Conservation (phyloP, 2,888 invertebrate species). For the Epinotia demarniana region DNA sequence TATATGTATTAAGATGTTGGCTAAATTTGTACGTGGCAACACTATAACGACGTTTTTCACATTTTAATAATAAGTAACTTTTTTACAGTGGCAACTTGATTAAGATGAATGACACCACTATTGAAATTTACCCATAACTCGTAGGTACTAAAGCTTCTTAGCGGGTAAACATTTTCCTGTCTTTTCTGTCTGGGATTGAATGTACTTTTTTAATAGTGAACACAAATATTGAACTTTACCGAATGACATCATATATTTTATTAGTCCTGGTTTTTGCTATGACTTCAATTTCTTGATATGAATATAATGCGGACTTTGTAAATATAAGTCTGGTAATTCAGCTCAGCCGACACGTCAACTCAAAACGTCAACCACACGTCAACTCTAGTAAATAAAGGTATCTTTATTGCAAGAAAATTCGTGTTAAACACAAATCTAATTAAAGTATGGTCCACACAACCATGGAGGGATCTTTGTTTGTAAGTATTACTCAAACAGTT, state of each 20-base stretch:
- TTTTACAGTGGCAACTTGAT: neutral
- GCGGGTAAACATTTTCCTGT: too few species aligned
- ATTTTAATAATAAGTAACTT: neutral
- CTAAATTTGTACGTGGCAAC: conserved; percentile 1
- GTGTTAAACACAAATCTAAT: conserved; percentile 10
- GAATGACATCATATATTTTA: too few species aligned
- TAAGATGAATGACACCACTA: neutral
- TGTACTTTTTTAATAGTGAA: too few species aligned
- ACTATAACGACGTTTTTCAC: neutral
- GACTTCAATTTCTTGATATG: too few species aligned
- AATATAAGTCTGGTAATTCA: conserved; percentile 12
- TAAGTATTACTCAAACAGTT: conserved; percentile 57
- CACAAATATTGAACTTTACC: too few species aligned
- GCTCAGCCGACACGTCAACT: conserved; percentile 9
- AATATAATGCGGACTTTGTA: too few species aligned
- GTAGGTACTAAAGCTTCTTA: neutral
- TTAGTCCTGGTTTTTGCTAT: too few species aligned
- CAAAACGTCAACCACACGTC: conserved; percentile 46
- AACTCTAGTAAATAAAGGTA: conserved; percentile 40
- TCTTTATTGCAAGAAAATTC: neutral
- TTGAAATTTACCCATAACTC: neutral
- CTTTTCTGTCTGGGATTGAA: too few species aligned
- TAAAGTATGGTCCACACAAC: conserved; percentile 72
- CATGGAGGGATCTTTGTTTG: conserved; percentile 77
- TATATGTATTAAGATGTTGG: conserved; percentile 4